A percentile compares a stretch with the other conserved stretches of the same genome.
phyloP scores from a whole-genome alignment of 1,140 invertebrate species.

The Listronotus bonariensis region DNA sequence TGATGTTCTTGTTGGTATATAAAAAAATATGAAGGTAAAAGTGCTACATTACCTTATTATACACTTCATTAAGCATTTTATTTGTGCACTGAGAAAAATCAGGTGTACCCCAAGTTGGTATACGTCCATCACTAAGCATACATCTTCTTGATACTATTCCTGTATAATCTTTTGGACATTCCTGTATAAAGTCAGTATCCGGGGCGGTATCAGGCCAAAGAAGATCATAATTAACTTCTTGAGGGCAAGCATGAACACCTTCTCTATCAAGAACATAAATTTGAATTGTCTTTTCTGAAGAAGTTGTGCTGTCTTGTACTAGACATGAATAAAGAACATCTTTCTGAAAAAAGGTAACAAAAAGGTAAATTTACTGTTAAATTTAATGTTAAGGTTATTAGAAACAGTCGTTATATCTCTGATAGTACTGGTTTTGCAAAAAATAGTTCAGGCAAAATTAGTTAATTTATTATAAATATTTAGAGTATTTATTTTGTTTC shows the following conservation, averaged over 20 bases:
- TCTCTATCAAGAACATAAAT: conserved; percentile 66
- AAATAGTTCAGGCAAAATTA: too few species aligned
- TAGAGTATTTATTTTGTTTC: too few species aligned
- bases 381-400: too few species aligned
- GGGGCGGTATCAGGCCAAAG: conserved; percentile 68
- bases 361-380: too few species aligned
- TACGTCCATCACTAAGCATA: conserved; percentile 62
- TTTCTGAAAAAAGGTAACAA: conserved; percentile 57
- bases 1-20: too few species aligned
- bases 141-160: conserved; percentile 62
- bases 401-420: too few species aligned
- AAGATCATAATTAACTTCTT: conserved; percentile 58
- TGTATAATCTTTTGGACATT: conserved; percentile 63
- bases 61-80: conserved; percentile 66
- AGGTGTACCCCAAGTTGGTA: conserved; percentile 71
- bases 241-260: conserved; percentile 61
- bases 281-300: conserved; percentile 62
- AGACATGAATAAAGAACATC: conserved; percentile 67
- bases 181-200: conserved; percentile 62
- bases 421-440: too few species aligned
- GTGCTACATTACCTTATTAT: conserved; percentile 16
- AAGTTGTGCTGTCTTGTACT: conserved; percentile 61
- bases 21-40: neutral
- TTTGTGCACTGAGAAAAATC: conserved; percentile 75
- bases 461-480: too few species aligned